These are phyloP conservation scores for Sciurus carolinensis DNA, from an alignment of 2,797 vertebrate species.

Conservation along the genomic window DNA sequence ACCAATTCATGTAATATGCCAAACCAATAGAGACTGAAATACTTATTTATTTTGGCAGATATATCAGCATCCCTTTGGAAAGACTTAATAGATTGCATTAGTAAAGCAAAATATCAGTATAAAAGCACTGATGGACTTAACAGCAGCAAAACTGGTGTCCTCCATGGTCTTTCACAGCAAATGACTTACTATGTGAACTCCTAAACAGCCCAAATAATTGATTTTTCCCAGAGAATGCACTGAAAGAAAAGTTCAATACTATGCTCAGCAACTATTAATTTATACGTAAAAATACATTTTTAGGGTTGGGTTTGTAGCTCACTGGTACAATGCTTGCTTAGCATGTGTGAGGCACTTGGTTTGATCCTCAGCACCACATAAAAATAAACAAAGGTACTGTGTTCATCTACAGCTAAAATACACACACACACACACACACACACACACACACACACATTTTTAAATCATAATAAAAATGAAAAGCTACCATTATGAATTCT, in stretches of 20 bases:
- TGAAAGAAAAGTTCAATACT: conserved; percentile 20
- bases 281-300: conserved; percentile 35
- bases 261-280: conserved; percentile 19
- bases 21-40: conserved; percentile 51
- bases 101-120: not conserved
- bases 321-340: too few species aligned
- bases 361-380: too few species aligned
- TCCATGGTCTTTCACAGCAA: not conserved
- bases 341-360: too few species aligned
- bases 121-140: not conserved
- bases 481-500: conserved; percentile 3
- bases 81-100: not conserved
- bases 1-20: not conserved
- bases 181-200: not conserved
- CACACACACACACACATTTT: too few species aligned
- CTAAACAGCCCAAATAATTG: not conserved
- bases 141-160: not conserved
- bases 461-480: conserved; percentile 46
- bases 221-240: not conserved
- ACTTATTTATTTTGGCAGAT: conserved; percentile 28
- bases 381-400: too few species aligned
- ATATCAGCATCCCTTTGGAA: not conserved
- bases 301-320: too few species aligned
- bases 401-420: too few species aligned
- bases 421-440: too few species aligned